These are phyloP conservation scores for Trematomus bernacchii DNA, from an alignment of 2,797 vertebrate species.

Conservation along the genomic window DNA sequence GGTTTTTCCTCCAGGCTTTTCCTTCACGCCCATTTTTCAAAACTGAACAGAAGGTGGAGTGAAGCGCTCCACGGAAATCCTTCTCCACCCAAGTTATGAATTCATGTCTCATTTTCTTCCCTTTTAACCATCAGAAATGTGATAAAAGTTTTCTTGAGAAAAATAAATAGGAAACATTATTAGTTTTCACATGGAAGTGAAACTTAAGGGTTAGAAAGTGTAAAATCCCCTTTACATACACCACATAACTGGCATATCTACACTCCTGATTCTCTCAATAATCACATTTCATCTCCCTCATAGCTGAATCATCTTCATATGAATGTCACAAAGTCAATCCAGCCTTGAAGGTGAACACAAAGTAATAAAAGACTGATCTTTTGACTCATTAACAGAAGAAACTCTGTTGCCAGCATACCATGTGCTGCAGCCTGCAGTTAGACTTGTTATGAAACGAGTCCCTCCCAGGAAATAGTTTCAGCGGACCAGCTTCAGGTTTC, in stretches of 20 bases:
- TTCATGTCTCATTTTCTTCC: too few species aligned
- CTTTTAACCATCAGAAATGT: too few species aligned
- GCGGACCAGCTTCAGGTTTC: slow-evolving; percentile 7
- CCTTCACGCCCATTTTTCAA: background rate
- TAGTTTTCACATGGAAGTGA: background rate
- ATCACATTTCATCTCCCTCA: background rate
- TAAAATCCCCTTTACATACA: too few species aligned
- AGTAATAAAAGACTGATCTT: background rate
- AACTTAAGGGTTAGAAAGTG: background rate
- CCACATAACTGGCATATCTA: background rate
- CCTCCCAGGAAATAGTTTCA: slow-evolving; percentile 54
- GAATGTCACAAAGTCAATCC: background rate
- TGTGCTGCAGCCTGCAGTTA: background rate
- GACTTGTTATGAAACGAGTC: background rate
- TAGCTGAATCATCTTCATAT: background rate
- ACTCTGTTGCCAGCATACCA: background rate
- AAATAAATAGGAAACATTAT: background rate
- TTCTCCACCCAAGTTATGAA: background rate
- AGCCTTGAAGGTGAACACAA: background rate
- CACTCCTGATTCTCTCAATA: background rate
- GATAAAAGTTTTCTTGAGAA: background rate
- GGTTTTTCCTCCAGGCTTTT: background rate
- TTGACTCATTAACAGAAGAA: background rate
- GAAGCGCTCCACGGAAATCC: background rate
- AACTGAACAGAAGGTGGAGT: background rate